Conservation (phyloP, 2,113 vertebrate genomes). For the Tautogolabrus adspersus region DNA sequence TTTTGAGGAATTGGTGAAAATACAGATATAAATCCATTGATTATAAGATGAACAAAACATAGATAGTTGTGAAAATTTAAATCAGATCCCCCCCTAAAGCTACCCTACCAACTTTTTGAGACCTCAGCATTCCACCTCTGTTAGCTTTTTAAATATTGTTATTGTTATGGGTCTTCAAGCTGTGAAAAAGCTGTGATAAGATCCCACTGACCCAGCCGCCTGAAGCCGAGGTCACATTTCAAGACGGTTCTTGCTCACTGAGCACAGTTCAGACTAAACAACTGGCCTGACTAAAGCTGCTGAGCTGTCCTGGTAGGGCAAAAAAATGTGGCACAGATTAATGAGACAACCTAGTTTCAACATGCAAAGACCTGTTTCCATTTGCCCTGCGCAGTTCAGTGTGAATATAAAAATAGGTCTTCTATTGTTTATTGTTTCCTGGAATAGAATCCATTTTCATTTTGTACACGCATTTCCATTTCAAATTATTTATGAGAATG, state of each 20-base stretch:
- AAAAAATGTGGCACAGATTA: constrained; percentile 8
- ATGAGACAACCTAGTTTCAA: neutral
- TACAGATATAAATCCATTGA: no score
- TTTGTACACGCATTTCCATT: constrained; percentile 3
- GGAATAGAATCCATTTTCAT: constrained; percentile 18
- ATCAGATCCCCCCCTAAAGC: no score
- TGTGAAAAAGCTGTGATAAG: neutral
- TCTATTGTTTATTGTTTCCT: constrained; percentile 46
- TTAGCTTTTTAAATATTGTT: neutral
- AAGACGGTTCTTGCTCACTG: constrained; percentile 21
- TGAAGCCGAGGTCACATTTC: constrained; percentile 20
- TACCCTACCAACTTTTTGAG: no score
- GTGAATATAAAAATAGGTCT: constrained; percentile 4
- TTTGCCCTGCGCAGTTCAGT: constrained; percentile 18
- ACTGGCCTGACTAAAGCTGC: constrained; percentile 24
- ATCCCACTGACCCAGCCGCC: constrained; percentile 7
- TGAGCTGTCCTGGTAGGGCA: constrained; percentile 10
- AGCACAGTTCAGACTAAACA: constrained; percentile 49
- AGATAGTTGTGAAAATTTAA: no score
- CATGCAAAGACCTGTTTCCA: constrained; percentile 15
- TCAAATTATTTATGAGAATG: neutral
- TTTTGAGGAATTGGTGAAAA: no score
- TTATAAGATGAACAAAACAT: no score
- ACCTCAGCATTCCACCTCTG: neutral
- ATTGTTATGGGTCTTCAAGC: neutral